Evolutionary conservation across 2,888 invertebrate genomes (phyloP).

Genomic region (Prionchulus punctatus): DNA sequence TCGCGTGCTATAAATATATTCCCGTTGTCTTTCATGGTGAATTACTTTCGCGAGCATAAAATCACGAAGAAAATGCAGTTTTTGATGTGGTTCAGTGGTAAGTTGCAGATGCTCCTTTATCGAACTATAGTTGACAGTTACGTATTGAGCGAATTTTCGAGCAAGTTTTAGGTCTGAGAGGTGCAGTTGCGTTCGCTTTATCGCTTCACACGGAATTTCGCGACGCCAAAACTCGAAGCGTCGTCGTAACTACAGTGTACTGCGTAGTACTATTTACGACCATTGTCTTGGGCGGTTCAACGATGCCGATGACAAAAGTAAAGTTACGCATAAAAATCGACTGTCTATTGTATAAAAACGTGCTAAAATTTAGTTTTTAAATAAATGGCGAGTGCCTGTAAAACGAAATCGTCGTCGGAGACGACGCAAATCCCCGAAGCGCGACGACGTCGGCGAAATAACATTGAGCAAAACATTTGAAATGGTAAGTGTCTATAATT

Average conservation of each 20-base stretch:
- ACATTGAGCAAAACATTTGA: constrained; percentile 88
- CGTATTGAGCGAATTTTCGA: constrained; percentile 11
- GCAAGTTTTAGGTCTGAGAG: constrained; percentile 61
- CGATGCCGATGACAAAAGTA: constrained; percentile 79
- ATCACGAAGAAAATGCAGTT: constrained; percentile 97
- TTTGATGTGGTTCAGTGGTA: constrained; percentile 96
- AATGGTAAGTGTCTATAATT: constrained; percentile 48
- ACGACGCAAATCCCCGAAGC: background rate
- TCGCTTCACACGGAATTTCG: constrained; percentile 84
- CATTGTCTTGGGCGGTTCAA: constrained; percentile 82
- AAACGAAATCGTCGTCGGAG: constrained; percentile 22
- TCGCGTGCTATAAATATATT: constrained; percentile 93
- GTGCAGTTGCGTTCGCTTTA: constrained; percentile 92
- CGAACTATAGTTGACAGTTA: constrained; percentile 7
- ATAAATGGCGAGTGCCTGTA: constrained; percentile 38
- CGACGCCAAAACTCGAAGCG: constrained; percentile 71
- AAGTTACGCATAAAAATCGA: constrained; percentile 6
- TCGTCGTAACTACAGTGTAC: constrained; percentile 92
- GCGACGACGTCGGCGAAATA: background rate
- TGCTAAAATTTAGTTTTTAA: constrained; percentile 46
- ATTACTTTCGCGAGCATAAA: constrained; percentile 89
- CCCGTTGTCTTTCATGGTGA: constrained; percentile 75
- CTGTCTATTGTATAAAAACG: background rate
- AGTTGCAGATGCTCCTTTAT: constrained; percentile 21
- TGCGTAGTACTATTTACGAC: constrained; percentile 92